Percentiles rank a stretch among this genome's conserved stretches.
These are phyloP conservation scores for Augochlora pura DNA, from an alignment of 1,140 invertebrate genomes.

Conservation along the genomic window DNA sequence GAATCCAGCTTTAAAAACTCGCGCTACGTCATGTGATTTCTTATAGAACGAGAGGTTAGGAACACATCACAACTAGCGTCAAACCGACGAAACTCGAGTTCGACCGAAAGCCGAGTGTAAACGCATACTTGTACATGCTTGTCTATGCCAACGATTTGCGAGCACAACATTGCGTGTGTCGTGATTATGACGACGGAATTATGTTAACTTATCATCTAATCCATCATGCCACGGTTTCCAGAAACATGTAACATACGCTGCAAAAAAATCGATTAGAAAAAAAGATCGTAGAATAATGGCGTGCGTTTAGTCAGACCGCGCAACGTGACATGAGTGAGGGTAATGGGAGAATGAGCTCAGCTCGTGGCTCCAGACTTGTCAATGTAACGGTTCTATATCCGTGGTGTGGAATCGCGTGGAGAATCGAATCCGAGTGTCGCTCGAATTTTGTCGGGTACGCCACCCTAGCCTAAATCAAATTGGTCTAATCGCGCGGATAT, in stretches of 20 bases:
- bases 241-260: background rate
- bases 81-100: background rate
- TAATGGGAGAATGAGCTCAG: conserved; percentile 34
- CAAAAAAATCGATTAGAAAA: background rate
- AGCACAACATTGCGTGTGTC: background rate
- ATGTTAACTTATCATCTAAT: background rate
- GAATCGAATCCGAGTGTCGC: background rate
- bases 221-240: too few species aligned
- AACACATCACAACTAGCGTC: background rate
- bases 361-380: conserved; percentile 37
- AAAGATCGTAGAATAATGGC: background rate
- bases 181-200: background rate
- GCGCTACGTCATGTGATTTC: background rate
- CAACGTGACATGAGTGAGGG: conserved; percentile 46
- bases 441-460: background rate
- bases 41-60: background rate
- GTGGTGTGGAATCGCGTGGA: conserved; percentile 2
- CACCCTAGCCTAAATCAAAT: too few species aligned
- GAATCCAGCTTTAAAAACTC: background rate
- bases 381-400: conserved; percentile 37
- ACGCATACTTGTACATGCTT: background rate
- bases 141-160: background rate
- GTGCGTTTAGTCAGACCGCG: background rate
- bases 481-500: too few species aligned
- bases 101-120: background rate